Percentiles rank a stretch among this genome's conserved stretches.
Evolutionary conservation across 2,113 vertebrate genomes (phyloP).

Genomic region (Abramis brama): DNA sequence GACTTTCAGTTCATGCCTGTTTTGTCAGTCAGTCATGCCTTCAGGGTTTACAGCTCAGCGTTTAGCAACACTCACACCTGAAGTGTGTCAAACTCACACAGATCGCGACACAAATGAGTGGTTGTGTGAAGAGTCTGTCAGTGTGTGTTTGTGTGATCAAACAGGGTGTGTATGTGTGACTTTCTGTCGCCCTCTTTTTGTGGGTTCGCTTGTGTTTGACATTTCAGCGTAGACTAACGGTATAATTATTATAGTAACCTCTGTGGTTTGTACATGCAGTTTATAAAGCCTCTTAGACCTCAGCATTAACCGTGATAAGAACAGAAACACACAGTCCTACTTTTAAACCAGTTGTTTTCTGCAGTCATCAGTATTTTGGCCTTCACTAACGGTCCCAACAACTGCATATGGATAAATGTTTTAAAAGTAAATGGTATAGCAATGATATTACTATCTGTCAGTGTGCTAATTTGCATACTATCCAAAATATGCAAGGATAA

Average conservation of each 20-base stretch:
- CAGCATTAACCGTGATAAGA: neutral
- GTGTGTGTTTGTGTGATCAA: neutral
- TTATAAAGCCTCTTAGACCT: neutral
- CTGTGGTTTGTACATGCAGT: neutral
- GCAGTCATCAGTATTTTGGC: neutral
- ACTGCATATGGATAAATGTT: neutral
- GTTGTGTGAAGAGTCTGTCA: too few relatives aligned
- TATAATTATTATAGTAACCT: neutral
- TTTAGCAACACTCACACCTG: neutral
- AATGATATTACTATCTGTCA: neutral
- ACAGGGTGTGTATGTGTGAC: constrained; percentile 6
- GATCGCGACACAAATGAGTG: neutral
- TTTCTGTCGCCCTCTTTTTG: neutral
- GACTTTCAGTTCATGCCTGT: constrained; percentile 10
- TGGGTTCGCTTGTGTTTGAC: neutral
- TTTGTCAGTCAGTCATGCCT: neutral
- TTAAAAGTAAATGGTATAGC: neutral
- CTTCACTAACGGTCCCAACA: neutral
- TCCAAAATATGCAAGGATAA: neutral
- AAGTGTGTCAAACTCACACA: neutral
- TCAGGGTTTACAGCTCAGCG: neutral
- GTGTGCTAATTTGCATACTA: neutral
- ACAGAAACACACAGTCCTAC: neutral
- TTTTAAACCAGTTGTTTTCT: neutral
- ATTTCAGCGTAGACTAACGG: neutral